Base-by-base conservation (phyloP, 2,113 vertebrate species). In the Aix galericulata region DNA sequence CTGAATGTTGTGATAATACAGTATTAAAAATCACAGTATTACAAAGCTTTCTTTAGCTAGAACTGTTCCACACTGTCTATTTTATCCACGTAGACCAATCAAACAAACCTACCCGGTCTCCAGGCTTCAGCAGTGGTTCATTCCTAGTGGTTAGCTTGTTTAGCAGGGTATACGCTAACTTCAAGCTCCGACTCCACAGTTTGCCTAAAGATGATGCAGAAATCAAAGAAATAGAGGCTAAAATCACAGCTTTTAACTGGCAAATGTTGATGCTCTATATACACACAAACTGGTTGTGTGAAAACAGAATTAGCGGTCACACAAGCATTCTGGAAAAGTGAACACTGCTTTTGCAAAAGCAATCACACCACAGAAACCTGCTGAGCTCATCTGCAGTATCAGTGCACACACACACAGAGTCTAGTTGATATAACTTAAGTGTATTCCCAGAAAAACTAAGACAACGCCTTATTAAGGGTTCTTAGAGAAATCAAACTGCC, bases 111-210 rank as follows among this genome's bases (percentile, higher is more conserved):
- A 99, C 99, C 97, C 99, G 96, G 98, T 99, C 99, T 97, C 99
- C 99, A 69, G 99, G 98, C 72, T 98, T 97, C 42, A 99, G 98
- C 53, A 99, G 95, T 29, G 99, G 99, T 84, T 99, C 99, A 64
- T 98, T 99, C 96, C 99, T 99, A 93, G 95, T 98, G 94, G 98
- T 99, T 93, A 99, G 98, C 94, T 99, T 99, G 97, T 99, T 99
- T 22, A 99, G 98, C 23, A 99, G 98, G 8, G 99, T 99, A 94
- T 99, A 99, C 2, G 99, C 99, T 91, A 99, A 97, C 94, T 99
- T 99, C 97, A 99, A 98, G 97, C 99, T 99, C 92, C 99, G 98
- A 73, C 98, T 99, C 99, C 99, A 99, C 42, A 99, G 98, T 96
- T 99, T 99, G 82, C 99, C 99, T 99, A 60, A 88, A 93, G 81